Percentiles rank a stretch among this genome's conserved stretches.
These are phyloP conservation scores for Brachionus plicatilis DNA, from an alignment of 1,140 invertebrate species.

Conservation along the genomic window DNA sequence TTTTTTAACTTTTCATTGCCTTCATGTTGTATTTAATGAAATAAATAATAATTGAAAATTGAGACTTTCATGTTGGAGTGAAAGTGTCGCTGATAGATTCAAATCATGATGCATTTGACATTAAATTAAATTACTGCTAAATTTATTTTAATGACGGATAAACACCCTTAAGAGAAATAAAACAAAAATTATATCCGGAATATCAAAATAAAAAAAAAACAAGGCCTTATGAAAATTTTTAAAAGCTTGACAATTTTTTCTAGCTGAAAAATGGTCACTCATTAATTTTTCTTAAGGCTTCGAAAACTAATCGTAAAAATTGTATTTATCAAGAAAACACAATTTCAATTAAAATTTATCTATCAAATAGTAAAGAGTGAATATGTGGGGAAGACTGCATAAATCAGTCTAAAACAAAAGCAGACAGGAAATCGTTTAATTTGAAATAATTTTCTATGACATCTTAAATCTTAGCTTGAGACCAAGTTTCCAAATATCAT, in stretches of 20 bases:
- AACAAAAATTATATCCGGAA: background rate
- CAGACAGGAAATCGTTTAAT: constrained; percentile 15
- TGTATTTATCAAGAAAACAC: background rate
- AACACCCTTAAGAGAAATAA: background rate
- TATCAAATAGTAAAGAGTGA: background rate
- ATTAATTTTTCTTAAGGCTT: background rate
- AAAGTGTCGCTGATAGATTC: background rate
- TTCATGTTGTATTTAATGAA: no score
- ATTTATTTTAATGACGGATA: background rate
- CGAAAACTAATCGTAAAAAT: background rate
- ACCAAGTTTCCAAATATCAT: constrained; percentile 1
- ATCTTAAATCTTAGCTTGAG: constrained; percentile 2
- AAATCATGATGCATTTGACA: background rate
- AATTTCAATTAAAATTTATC: background rate
- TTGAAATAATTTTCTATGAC: constrained; percentile 16
- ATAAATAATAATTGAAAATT: background rate
- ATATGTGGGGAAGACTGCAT: background rate
- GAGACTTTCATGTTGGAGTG: background rate
- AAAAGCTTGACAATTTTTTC: background rate
- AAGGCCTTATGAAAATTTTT: background rate
- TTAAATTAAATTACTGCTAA: background rate
- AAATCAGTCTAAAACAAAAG: background rate
- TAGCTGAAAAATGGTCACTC: background rate
- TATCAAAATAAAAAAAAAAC: background rate
- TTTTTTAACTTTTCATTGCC: no score